phyloP scores from a whole-genome alignment of 1,140 invertebrate species.

The Neoseiulus cucumeris region DNA sequence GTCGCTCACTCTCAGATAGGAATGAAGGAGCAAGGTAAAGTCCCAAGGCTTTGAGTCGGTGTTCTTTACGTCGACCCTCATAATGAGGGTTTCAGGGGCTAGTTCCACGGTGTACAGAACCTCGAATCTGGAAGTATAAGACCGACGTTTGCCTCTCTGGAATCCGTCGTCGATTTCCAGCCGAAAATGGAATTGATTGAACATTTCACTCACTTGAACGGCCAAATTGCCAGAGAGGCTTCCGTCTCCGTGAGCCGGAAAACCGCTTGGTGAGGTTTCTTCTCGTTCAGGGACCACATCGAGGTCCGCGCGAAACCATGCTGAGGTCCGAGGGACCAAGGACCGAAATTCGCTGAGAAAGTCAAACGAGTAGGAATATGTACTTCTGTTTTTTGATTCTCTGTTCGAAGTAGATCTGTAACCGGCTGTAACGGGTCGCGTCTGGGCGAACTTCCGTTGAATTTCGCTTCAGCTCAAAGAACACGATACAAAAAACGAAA shows the following conservation, averaged over 20 bases:
- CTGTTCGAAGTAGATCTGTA: no score
- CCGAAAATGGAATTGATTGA: no score
- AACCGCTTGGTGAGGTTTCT: conserved; percentile 68
- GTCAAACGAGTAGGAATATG: no score
- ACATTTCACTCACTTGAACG: conserved; percentile 66
- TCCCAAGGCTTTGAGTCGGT: not conserved
- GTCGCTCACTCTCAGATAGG: conserved; percentile 85
- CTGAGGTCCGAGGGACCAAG: conserved; percentile 68
- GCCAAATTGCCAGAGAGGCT: conserved; percentile 79
- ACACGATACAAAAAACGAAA: no score
- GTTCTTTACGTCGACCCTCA: not conserved
- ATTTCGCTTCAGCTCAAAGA: no score
- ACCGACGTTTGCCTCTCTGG: no score
- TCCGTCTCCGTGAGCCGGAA: conserved; percentile 79
- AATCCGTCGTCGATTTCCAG: no score
- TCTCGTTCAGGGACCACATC: conserved; percentile 69
- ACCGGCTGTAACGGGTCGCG: no score
- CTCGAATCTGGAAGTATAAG: not conserved
- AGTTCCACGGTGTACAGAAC: not conserved
- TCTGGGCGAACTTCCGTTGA: no score
- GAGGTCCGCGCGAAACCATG: conserved; percentile 82
- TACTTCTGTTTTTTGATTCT: no score
- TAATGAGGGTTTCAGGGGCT: not conserved
- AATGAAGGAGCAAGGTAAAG: conserved; percentile 79
- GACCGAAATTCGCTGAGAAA: conserved; percentile 67